These are phyloP conservation scores for Peromyscus californicus DNA, from an alignment of 2,113 vertebrate genomes.

Conservation along the genomic window DNA sequence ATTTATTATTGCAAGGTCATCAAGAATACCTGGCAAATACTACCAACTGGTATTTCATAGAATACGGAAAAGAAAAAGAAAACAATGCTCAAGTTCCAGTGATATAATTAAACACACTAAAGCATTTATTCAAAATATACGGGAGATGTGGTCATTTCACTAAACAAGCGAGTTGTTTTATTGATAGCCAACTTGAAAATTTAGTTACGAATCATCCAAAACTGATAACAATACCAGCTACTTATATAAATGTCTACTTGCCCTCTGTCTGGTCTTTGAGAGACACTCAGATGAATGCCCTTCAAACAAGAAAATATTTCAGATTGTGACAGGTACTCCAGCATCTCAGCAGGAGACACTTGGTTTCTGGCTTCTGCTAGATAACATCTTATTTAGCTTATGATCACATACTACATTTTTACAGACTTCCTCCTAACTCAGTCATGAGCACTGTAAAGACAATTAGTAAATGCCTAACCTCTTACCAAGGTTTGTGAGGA, in stretches of 20 bases:
- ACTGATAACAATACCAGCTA: background rate
- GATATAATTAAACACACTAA: background rate
- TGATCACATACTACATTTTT: conserved; percentile 45
- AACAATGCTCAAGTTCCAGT: background rate
- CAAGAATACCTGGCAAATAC: conserved; percentile 4
- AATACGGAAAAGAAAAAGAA: conserved; percentile 47
- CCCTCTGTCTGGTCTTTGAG: conserved; percentile 31
- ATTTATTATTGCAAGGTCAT: conserved; percentile 19
- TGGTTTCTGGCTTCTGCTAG: conserved; percentile 58
- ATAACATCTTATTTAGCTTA: conserved; percentile 43
- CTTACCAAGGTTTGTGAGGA: conserved; percentile 32
- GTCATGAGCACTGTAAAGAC: conserved; percentile 3
- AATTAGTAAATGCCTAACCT: conserved; percentile 42
- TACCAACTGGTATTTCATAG: background rate
- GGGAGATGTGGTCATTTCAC: background rate
- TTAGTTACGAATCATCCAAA: conserved; percentile 20
- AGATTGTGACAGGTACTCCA: conserved; percentile 3
- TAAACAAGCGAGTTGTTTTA: background rate
- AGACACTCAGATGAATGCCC: conserved; percentile 16
- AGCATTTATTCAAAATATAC: conserved; percentile 44
- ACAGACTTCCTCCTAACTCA: conserved; percentile 43
- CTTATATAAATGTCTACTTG: conserved; percentile 23
- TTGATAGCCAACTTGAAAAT: background rate
- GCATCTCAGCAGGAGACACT: conserved; percentile 46
- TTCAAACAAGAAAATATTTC: conserved; percentile 55